A percentile compares a stretch with the other conserved stretches of the same genome.
Evolutionary conservation across 2,797 vertebrate genomes (phyloP).

Genomic region (Cynopterus sphinx): DNA sequence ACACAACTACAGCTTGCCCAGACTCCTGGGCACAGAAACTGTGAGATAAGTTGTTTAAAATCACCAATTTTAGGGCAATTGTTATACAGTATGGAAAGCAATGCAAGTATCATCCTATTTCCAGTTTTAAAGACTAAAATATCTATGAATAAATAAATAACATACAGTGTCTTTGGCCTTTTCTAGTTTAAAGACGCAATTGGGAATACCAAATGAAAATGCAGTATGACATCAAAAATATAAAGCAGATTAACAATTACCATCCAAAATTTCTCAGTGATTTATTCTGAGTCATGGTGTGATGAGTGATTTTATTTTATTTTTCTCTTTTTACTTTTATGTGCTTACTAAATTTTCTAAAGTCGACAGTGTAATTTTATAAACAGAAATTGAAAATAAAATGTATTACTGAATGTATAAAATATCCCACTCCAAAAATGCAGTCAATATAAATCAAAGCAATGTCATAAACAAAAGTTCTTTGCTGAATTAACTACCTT

Average conservation of each 20-base stretch:
- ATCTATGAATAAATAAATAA: not conserved
- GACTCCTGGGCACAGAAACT: not conserved
- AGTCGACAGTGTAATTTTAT: not conserved
- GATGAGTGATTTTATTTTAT: not conserved
- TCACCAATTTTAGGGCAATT: not conserved
- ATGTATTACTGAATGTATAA: not conserved
- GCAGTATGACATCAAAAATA: not conserved
- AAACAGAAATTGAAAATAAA: not conserved
- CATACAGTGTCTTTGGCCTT: not conserved
- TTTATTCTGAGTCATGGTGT: not conserved
- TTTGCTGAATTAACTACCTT: conserved; percentile 4
- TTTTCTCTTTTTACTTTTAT: not conserved
- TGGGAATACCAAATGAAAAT: not conserved
- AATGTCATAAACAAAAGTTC: not conserved
- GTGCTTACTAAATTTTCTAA: not conserved
- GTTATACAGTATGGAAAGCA: not conserved
- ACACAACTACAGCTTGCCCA: not conserved
- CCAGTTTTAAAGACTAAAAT: conserved; percentile 8
- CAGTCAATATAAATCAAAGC: not conserved
- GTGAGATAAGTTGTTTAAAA: not conserved
- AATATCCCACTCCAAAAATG: not conserved
- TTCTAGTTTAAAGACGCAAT: not conserved
- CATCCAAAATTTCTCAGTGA: not conserved
- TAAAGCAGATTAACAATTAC: not conserved
- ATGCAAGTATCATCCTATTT: not conserved